Evolutionary conservation across 30 jellyfish, hydroid and myxozoan genomes (phyloP).

Genomic region (Thelohanellus kitauei): DNA sequence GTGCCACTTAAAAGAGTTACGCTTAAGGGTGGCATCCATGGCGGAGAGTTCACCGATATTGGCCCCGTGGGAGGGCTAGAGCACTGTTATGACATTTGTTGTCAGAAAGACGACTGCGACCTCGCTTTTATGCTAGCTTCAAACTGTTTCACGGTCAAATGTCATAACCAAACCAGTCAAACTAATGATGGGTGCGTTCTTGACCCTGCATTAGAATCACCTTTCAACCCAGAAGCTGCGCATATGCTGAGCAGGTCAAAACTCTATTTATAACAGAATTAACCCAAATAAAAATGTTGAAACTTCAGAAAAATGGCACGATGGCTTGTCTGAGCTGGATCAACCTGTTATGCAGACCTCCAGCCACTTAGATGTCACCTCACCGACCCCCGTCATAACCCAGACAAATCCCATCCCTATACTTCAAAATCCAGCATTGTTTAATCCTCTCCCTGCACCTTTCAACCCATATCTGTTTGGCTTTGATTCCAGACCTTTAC

Average conservation of each 20-base stretch:
- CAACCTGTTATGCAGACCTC: too few relatives aligned
- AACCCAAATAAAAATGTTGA: too few relatives aligned
- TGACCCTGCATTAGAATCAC: neutral
- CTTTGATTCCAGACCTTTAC: too few relatives aligned
- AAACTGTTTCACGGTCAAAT: conserved; percentile 66
- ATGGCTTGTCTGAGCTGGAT: too few relatives aligned
- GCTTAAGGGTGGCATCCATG: conserved; percentile 76
- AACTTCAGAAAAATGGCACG: too few relatives aligned
- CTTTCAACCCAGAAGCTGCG: neutral
- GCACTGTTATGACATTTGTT: conserved; percentile 68
- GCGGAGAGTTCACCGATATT: conserved; percentile 84
- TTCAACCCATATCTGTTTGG: too few relatives aligned
- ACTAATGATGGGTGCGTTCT: neutral
- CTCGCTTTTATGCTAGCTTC: conserved; percentile 79
- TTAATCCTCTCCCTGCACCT: too few relatives aligned
- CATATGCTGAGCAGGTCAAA: neutral
- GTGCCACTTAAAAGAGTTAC: conserved; percentile 39
- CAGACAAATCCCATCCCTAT: too few relatives aligned
- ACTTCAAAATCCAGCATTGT: too few relatives aligned
- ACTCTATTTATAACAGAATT: too few relatives aligned
- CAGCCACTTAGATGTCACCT: too few relatives aligned
- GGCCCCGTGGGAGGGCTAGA: conserved; percentile 33
- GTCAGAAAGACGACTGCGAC: conserved; percentile 65
- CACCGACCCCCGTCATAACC: too few relatives aligned
- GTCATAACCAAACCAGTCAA: conserved; percentile 1